Evolutionary conservation across 1,140 invertebrate genomes (phyloP), one percentile per base, ranked within the genome.

Genomic region (Pararge aegeria): DNA sequence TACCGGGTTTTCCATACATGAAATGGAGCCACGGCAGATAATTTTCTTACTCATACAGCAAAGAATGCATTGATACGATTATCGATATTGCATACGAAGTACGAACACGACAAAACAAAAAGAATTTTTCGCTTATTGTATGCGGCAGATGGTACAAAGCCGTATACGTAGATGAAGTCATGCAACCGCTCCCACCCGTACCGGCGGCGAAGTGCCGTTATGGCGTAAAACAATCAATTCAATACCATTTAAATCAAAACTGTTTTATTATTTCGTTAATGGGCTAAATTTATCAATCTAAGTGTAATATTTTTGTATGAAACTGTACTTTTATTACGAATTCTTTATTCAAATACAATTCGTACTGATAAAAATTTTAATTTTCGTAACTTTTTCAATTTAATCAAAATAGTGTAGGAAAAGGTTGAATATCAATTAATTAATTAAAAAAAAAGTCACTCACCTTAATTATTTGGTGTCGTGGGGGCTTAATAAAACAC

Each of bases 381-480:
- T n/a, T n/a, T n/a, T n/a, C n/a, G n/a, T n/a, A n/a, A n/a, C n/a
- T n/a, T n/a, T n/a, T n/a, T n/a, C n/a, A n/a, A n/a, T n/a, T n/a
- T n/a, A n/a, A n/a, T n/a, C n/a, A n/a, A n/a, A 38, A n/a, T 37
- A 38, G 12, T 15, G 10, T 13, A 15, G 5, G 49, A 38, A 7
- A 15, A 53, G 24, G 18, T 34, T 46, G 30, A 18, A 30, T 15
- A 13, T 12, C 19, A 30, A 24, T 7, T 9, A 59, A 3, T 16
- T 48, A 55, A 42, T 5, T 52, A 56, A 64, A 38, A 40, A 61
- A 64, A 61, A 51, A 16, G 54, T 10, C 10, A 78, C 82, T 80
- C 72, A 85, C 82, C 77, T 83, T 68, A 61, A 57, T 70, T 67
- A 64, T 70, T 78, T 75, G 69, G 69, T 50, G 54, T 68, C 67